Percentiles rank a stretch among this genome's conserved stretches.
These are phyloP conservation scores for Leptatherina wallacei DNA, from an alignment of 2,797 vertebrate genomes.

Conservation along the genomic window DNA sequence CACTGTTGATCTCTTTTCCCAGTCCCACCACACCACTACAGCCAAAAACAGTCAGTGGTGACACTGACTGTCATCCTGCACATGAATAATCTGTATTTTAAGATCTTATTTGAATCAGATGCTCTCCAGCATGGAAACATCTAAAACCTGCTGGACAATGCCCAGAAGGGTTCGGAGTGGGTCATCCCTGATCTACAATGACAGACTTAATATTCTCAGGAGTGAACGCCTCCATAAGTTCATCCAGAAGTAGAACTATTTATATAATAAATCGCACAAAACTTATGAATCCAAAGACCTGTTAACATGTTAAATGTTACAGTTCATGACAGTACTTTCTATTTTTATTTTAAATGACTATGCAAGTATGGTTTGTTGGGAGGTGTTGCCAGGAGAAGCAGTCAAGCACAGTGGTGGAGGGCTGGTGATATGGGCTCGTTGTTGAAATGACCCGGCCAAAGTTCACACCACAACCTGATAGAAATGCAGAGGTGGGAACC, in stretches of 20 bases:
- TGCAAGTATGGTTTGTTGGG: neutral
- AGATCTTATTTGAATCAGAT: neutral
- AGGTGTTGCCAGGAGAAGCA: neutral
- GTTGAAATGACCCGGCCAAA: neutral
- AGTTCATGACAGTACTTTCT: neutral
- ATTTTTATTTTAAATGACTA: too few relatives aligned
- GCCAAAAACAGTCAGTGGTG: neutral
- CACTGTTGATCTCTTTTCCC: too few relatives aligned
- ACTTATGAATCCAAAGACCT: neutral
- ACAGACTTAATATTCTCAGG: neutral
- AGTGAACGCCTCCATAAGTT: too few relatives aligned
- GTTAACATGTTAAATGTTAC: neutral
- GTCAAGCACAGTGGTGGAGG: neutral
- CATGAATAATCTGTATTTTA: too few relatives aligned
- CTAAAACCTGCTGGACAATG: too few relatives aligned
- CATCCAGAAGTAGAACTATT: too few relatives aligned
- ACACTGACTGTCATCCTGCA: neutral
- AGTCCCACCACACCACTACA: too few relatives aligned
- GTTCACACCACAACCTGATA: neutral
- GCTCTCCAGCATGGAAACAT: too few relatives aligned
- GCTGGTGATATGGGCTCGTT: neutral
- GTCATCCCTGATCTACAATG: neutral
- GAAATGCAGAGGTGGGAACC: neutral
- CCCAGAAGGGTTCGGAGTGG: too few relatives aligned
- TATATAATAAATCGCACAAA: too few relatives aligned